A percentile compares a stretch with the other conserved stretches of the same genome.
phyloP scores from a whole-genome alignment of 2,888 invertebrate species.

The Sepiola atlantica region DNA sequence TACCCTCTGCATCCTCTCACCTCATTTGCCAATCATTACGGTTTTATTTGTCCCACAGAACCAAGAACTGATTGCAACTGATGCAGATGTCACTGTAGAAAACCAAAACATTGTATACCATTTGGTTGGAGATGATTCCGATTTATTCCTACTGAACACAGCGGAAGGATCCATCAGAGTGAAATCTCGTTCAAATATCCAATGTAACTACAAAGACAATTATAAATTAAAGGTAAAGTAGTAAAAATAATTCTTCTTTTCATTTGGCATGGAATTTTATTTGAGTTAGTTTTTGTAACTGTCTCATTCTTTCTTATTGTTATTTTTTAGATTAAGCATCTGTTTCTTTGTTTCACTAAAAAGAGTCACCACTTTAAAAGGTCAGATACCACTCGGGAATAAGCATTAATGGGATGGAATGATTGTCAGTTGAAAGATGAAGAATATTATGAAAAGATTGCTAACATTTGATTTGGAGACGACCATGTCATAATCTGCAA shows the following conservation, averaged over 20 bases:
- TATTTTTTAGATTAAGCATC: neutral
- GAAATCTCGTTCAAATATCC: conserved; percentile 39
- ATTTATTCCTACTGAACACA: conserved; percentile 49
- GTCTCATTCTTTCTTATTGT: neutral
- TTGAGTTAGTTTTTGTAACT: neutral
- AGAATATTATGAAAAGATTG: too few relatives aligned
- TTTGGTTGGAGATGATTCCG: conserved; percentile 48
- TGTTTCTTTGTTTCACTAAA: too few relatives aligned
- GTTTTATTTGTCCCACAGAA: conserved; percentile 43
- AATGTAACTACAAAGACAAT: conserved; percentile 46
- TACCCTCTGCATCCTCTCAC: too few relatives aligned
- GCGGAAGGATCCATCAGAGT: conserved; percentile 48
- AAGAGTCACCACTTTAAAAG: too few relatives aligned
- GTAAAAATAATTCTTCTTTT: neutral
- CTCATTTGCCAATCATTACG: too few relatives aligned
- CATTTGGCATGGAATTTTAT: neutral
- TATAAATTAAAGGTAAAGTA: conserved; percentile 37
- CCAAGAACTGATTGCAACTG: conserved; percentile 49
- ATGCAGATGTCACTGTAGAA: conserved; percentile 50
- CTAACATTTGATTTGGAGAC: too few relatives aligned
- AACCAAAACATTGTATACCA: conserved; percentile 49
- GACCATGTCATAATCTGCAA: too few relatives aligned
- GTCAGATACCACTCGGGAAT: too few relatives aligned
- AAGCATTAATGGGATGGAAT: too few relatives aligned
- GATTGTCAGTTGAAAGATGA: too few relatives aligned